A percentile compares a stretch with the other conserved stretches of the same genome.
Conservation (phyloP, 2,888 invertebrate species). For the Petrophora chlorosata region DNA sequence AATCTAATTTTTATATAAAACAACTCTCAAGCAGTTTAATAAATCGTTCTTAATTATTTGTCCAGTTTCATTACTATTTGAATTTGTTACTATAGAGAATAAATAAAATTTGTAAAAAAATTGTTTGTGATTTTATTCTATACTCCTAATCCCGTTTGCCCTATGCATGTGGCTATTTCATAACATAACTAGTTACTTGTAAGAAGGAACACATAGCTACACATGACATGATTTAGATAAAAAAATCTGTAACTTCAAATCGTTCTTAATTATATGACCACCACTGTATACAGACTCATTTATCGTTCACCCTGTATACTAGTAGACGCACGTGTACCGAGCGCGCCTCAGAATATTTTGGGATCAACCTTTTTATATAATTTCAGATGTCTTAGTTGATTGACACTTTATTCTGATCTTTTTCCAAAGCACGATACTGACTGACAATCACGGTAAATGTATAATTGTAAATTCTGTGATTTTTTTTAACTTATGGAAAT, state of each 20-base stretch:
- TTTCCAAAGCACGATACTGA: constrained; percentile 34
- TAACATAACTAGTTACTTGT: neutral
- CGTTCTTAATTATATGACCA: too few relatives aligned
- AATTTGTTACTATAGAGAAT: too few relatives aligned
- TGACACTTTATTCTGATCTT: constrained; percentile 54
- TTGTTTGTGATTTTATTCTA: neutral
- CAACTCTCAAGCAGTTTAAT: too few relatives aligned
- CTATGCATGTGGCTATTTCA: neutral
- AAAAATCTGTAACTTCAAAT: too few relatives aligned
- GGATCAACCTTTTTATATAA: constrained; percentile 59
- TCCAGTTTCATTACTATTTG: too few relatives aligned
- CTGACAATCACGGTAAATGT: constrained; percentile 33
- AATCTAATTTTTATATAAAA: too few relatives aligned
- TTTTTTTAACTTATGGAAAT: neutral
- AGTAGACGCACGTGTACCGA: too few relatives aligned
- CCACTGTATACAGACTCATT: too few relatives aligned
- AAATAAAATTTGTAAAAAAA: too few relatives aligned
- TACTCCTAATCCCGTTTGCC: neutral
- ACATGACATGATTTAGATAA: neutral
- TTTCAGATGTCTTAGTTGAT: constrained; percentile 49
- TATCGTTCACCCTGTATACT: too few relatives aligned
- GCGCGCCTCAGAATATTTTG: constrained; percentile 41
- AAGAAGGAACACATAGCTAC: neutral
- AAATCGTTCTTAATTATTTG: too few relatives aligned
- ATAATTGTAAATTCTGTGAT: constrained; percentile 5